These are phyloP conservation scores for Littorina saxatilis DNA, from an alignment of 1,140 invertebrate genomes.

Conservation along the genomic window DNA sequence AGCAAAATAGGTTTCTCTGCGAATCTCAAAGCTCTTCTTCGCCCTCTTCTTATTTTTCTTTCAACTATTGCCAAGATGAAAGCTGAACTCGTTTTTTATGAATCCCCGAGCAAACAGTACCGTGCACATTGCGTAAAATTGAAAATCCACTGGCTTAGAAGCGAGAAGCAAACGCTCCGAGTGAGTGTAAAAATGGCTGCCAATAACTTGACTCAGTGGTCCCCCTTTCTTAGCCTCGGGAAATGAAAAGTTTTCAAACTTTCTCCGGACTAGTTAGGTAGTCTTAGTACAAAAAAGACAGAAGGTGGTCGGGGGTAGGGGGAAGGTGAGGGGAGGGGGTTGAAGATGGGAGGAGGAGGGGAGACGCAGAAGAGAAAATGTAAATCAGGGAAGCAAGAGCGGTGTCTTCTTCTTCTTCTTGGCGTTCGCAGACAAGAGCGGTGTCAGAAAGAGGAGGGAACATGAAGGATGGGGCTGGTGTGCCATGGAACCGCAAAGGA, in stretches of 20 bases:
- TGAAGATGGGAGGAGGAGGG: background rate
- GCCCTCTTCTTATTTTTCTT: background rate
- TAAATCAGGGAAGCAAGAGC: no score
- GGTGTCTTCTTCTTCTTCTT: no score
- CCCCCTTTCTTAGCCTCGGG: slow-evolving; percentile 5
- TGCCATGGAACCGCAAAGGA: no score
- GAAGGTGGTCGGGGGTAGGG: background rate
- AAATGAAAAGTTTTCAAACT: slow-evolving; percentile 28
- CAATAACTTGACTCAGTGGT: background rate
- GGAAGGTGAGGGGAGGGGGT: background rate
- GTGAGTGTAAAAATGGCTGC: background rate
- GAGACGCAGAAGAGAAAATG: background rate
- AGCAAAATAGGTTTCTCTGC: no score
- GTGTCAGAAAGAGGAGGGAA: no score
- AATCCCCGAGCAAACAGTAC: slow-evolving; percentile 1
- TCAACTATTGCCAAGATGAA: no score
- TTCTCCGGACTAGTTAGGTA: slow-evolving; percentile 13
- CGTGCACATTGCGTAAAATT: slow-evolving; percentile 23
- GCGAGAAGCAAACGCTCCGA: background rate
- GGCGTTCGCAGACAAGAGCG: no score
- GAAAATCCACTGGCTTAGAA: slow-evolving; percentile 2
- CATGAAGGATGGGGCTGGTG: no score
- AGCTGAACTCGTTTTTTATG: background rate
- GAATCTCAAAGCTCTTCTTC: background rate
- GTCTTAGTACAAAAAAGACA: background rate